Evolutionary conservation across 1,140 invertebrate genomes (phyloP).

Genomic region (Leucophenga varia): DNA sequence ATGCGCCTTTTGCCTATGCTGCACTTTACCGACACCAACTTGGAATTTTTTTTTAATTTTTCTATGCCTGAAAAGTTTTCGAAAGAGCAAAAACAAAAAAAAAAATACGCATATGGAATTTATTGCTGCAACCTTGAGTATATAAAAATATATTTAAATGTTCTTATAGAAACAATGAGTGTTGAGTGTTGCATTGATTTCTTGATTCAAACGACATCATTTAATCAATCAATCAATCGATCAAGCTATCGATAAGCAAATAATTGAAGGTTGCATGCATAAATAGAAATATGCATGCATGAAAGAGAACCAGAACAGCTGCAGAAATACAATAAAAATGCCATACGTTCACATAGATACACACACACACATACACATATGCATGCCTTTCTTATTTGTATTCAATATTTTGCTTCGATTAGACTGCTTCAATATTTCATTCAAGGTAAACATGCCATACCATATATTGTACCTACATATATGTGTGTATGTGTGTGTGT

Average conservation of each 20-base stretch:
- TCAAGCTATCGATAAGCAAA: slow-evolving; percentile 34
- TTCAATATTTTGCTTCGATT: slow-evolving; percentile 47
- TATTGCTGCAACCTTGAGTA: no score
- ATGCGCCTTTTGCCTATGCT: slow-evolving; percentile 17
- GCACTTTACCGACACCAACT: slow-evolving; percentile 17
- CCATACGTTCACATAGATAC: no score
- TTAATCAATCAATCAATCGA: no score
- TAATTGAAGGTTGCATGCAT: background rate
- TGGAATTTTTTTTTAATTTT: background rate
- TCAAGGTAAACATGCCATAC: slow-evolving; percentile 16
- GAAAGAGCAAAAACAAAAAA: slow-evolving; percentile 23
- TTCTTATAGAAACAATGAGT: no score
- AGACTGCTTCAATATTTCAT: slow-evolving; percentile 27
- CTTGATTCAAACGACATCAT: no score
- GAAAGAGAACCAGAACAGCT: slow-evolving; percentile 14
- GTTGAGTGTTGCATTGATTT: no score
- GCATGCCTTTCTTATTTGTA: no score
- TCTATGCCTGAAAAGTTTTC: slow-evolving; percentile 4
- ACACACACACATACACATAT: no score
- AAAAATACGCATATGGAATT: no score
- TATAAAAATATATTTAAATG: no score
- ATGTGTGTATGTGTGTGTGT: background rate
- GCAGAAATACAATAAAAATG: background rate
- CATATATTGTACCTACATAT: background rate
- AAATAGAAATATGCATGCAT: slow-evolving; percentile 1